phyloP scores from a whole-genome alignment of 1,140 invertebrate genomes.

The Drosophila rufa region DNA sequence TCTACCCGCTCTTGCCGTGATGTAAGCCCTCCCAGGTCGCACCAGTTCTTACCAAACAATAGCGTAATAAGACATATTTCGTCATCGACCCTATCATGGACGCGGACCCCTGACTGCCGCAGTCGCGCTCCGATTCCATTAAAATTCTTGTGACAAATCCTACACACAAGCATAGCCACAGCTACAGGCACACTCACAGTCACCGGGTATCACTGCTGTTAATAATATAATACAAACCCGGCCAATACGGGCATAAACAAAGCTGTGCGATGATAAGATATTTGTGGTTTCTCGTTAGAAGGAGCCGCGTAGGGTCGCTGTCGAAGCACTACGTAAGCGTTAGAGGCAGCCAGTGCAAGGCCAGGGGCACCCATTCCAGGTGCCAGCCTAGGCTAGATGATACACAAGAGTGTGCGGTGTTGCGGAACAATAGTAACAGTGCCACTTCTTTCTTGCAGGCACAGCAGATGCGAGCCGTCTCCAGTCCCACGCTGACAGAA shows the following conservation, averaged over 20 bases:
- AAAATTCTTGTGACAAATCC: constrained; percentile 48
- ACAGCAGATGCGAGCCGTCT: constrained; percentile 79
- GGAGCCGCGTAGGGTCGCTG: constrained; percentile 20
- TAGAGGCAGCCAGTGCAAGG: constrained; percentile 1
- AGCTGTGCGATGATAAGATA: constrained; percentile 44
- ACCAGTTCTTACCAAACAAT: background rate
- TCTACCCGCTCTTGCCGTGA: background rate
- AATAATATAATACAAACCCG: constrained; percentile 14
- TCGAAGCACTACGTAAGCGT: constrained; percentile 41
- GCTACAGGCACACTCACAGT: constrained; percentile 3
- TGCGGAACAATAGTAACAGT: background rate
- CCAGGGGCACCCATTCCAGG: constrained; percentile 2
- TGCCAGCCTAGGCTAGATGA: background rate
- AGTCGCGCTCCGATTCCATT: background rate
- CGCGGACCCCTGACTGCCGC: background rate
- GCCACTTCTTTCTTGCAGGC: constrained; percentile 50
- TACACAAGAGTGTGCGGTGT: background rate
- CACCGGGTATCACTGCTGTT: constrained; percentile 21
- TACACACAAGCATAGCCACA: background rate
- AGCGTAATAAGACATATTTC: background rate
- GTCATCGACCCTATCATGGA: constrained; percentile 2
- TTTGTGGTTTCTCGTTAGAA: constrained; percentile 54
- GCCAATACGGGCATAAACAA: constrained; percentile 7
- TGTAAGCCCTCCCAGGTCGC: too few species aligned
- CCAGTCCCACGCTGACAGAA: constrained; percentile 76